These are phyloP conservation scores for Anser brachyrhynchus DNA, from an alignment of 2,113 vertebrate genomes.

Conservation along the genomic window DNA sequence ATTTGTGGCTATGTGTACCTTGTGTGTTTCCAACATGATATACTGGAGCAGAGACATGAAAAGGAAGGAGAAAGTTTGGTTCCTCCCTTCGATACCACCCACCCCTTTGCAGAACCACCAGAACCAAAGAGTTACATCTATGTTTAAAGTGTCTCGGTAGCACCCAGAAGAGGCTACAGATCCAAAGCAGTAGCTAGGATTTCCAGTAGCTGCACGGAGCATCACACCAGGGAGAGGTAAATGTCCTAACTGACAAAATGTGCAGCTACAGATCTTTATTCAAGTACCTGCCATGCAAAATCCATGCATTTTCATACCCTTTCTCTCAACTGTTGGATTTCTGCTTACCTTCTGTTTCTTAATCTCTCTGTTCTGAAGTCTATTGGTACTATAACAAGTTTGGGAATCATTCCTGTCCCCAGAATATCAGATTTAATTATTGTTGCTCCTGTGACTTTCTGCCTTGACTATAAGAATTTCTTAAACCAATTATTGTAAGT, in stretches of 20 bases:
- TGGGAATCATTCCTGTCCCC: neutral
- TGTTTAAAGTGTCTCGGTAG: neutral
- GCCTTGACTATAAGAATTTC: neutral
- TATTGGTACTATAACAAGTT: neutral
- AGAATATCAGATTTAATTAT: neutral
- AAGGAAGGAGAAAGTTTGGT: neutral
- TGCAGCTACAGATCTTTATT: neutral
- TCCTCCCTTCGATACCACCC: neutral
- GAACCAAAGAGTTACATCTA: neutral
- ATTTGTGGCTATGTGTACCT: neutral
- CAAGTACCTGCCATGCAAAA: neutral
- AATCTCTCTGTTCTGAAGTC: neutral
- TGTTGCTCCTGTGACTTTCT: neutral
- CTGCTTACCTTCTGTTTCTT: neutral
- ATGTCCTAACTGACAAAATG: neutral
- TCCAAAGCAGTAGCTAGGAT: neutral
- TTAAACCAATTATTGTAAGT: neutral
- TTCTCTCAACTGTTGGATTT: neutral
- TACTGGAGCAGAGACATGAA: neutral
- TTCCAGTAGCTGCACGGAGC: neutral
- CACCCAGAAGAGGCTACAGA: neutral
- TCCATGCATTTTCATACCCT: neutral
- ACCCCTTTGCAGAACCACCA: accelerated
- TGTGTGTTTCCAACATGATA: neutral
- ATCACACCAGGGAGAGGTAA: neutral